A percentile compares a stretch with the other conserved stretches of the same genome.
phyloP scores from a whole-genome alignment of 2,113 vertebrate species.

The Platichthys flesus region DNA sequence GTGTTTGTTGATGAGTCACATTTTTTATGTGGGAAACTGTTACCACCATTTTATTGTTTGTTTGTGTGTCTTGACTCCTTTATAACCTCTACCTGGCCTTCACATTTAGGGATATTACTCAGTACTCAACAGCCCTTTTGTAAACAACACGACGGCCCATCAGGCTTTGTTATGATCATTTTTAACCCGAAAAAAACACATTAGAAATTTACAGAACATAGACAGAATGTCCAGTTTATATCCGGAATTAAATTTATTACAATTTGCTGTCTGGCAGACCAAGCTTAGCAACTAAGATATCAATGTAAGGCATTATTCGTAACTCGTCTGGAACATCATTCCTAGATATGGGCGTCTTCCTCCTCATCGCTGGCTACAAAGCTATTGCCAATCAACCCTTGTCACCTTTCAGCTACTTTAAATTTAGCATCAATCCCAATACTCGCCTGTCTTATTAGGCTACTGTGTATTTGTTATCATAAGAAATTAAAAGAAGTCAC shows the following conservation, averaged over 20 bases:
- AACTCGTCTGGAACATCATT: slow-evolving; percentile 6
- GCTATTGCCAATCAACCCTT: slow-evolving; percentile 6
- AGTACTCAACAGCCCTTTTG: slow-evolving; percentile 30
- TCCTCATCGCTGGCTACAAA: slow-evolving; percentile 23
- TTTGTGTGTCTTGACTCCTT: slow-evolving; percentile 25
- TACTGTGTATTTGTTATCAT: slow-evolving; percentile 10
- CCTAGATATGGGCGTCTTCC: neutral
- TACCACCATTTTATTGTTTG: slow-evolving; percentile 52
- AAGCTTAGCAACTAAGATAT: slow-evolving; percentile 33
- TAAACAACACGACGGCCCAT: slow-evolving; percentile 33
- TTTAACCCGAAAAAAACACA: slow-evolving; percentile 11
- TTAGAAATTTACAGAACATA: slow-evolving; percentile 29
- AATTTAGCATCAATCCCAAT: slow-evolving; percentile 1
- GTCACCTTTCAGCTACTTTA: slow-evolving; percentile 22
- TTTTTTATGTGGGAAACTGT: slow-evolving; percentile 59
- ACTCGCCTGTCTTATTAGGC: slow-evolving; percentile 13
- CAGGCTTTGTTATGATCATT: slow-evolving; percentile 40
- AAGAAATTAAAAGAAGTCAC: neutral
- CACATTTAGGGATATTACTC: slow-evolving; percentile 29
- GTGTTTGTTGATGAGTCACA: slow-evolving; percentile 60
- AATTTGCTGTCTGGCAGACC: slow-evolving; percentile 18
- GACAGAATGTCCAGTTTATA: neutral
- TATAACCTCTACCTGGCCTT: slow-evolving; percentile 27
- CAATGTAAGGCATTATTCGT: slow-evolving; percentile 22
- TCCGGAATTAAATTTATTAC: slow-evolving; percentile 29